Conservation (phyloP, 2,797 vertebrate genomes). For the Helarctos malayanus region DNA sequence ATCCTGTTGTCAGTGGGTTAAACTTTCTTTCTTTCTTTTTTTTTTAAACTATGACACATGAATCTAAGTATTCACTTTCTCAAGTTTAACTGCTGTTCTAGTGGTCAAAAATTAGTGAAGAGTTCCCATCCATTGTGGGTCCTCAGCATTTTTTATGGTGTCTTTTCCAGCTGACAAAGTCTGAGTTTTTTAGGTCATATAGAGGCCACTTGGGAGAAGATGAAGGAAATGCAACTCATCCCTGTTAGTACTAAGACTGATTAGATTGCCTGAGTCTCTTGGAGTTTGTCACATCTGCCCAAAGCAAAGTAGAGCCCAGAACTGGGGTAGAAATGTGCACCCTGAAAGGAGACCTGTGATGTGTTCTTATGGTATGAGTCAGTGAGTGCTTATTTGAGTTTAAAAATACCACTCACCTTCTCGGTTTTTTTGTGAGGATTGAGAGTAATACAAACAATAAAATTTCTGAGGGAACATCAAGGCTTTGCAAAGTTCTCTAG, state of each 20-base stretch:
- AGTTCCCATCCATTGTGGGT: background rate
- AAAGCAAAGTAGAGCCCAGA: background rate
- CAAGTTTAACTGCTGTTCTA: background rate
- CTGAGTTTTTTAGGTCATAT: background rate
- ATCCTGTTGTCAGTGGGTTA: background rate
- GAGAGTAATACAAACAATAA: background rate
- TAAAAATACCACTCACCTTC: background rate
- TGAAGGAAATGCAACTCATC: background rate
- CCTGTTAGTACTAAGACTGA: background rate
- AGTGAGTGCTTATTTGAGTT: background rate
- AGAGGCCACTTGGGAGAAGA: background rate
- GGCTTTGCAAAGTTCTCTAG: background rate
- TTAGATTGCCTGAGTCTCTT: background rate
- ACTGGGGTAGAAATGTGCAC: background rate
- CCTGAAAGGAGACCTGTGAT: background rate
- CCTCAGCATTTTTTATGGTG: background rate
- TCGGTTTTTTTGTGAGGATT: background rate
- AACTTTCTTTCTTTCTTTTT: background rate
- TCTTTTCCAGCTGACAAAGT: background rate
- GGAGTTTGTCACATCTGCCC: background rate
- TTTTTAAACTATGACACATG: background rate
- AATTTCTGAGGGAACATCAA: background rate
- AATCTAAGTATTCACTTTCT: background rate
- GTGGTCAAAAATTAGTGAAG: background rate
- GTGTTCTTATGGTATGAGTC: background rate